Evolutionary conservation across 2,797 vertebrate species (phyloP).

Genomic region (Enteromius treurensis): DNA sequence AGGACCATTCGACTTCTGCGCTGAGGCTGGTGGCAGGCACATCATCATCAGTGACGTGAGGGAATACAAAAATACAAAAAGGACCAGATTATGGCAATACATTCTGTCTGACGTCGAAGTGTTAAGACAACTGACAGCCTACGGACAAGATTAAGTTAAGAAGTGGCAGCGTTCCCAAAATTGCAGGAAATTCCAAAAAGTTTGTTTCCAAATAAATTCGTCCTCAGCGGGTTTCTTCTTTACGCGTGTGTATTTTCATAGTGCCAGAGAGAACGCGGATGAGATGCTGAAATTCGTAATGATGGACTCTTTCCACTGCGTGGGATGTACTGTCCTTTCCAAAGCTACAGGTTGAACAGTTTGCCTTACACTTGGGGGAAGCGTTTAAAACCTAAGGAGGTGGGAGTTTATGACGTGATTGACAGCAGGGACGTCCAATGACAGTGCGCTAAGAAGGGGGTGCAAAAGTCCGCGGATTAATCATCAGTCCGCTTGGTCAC

Average conservation of each 20-base stretch:
- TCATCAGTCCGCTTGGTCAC: conserved; percentile 29
- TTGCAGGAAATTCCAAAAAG: conserved; percentile 46
- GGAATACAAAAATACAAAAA: conserved; percentile 65
- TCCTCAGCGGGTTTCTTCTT: conserved; percentile 55
- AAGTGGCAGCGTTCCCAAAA: conserved; percentile 37
- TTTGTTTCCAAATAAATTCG: conserved; percentile 44
- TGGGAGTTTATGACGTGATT: conserved; percentile 60
- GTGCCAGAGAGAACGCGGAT: conserved; percentile 53
- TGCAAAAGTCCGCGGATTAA: conserved; percentile 31
- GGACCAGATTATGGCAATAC: conserved; percentile 64
- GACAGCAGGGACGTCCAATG: conserved; percentile 69
- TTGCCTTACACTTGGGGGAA: conserved; percentile 67
- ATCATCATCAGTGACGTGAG: conserved; percentile 67
- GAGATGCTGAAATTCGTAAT: conserved; percentile 63
- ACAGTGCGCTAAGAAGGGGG: conserved; percentile 3
- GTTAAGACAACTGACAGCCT: conserved; percentile 50
- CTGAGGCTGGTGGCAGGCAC: conserved; percentile 67
- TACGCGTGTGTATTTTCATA: conserved; percentile 65
- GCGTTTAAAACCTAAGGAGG: conserved; percentile 73
- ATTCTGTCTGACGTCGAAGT: conserved; percentile 59
- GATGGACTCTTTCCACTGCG: conserved; percentile 67
- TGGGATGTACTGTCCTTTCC: conserved; percentile 66
- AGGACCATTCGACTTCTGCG: conserved; percentile 75
- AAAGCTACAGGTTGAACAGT: conserved; percentile 72
- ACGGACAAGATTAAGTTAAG: conserved; percentile 38